These are phyloP conservation scores for Malthinus flaveolus DNA, from an alignment of 2,888 invertebrate genomes.

Conservation along the genomic window DNA sequence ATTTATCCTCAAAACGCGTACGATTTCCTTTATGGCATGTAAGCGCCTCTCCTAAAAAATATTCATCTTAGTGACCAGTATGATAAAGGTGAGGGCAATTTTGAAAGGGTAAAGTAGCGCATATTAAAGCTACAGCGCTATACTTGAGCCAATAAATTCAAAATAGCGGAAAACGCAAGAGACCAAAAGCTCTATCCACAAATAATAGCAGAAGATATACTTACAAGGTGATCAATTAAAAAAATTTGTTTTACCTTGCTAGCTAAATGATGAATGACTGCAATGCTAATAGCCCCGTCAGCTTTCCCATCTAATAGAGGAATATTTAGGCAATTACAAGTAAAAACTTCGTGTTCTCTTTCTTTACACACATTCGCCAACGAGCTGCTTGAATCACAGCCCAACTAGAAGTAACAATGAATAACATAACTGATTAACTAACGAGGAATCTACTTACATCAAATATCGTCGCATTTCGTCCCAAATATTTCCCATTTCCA, in stretches of 20 bases:
- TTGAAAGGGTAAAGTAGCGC: too few species aligned
- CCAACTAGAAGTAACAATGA: constrained; percentile 65
- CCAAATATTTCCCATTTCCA: constrained; percentile 97
- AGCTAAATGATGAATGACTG: constrained; percentile 95
- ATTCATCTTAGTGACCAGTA: too few species aligned
- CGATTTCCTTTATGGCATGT: constrained; percentile 75
- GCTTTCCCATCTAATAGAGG: constrained; percentile 69
- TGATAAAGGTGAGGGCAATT: too few species aligned
- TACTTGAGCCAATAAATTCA: too few species aligned
- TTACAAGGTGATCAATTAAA: too few species aligned
- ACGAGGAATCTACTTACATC: constrained; percentile 57
- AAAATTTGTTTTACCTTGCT: constrained; percentile 63
- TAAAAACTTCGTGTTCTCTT: constrained; percentile 68
- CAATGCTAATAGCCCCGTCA: constrained; percentile 90
- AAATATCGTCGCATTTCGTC: constrained; percentile 60
- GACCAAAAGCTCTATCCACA: too few species aligned
- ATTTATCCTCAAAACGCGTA: constrained; percentile 69
- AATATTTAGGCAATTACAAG: constrained; percentile 75
- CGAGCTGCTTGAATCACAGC: constrained; percentile 78
- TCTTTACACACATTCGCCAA: constrained; percentile 66
- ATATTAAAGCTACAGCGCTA: too few species aligned
- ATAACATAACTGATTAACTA: constrained; percentile 4
- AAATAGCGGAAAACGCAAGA: too few species aligned
- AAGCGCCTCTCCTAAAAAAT: constrained; percentile 68
- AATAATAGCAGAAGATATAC: too few species aligned